Percentiles rank a stretch among this genome's conserved stretches.
phyloP scores from a whole-genome alignment of 2,113 vertebrate species.

The Oxyruncus cristatus region DNA sequence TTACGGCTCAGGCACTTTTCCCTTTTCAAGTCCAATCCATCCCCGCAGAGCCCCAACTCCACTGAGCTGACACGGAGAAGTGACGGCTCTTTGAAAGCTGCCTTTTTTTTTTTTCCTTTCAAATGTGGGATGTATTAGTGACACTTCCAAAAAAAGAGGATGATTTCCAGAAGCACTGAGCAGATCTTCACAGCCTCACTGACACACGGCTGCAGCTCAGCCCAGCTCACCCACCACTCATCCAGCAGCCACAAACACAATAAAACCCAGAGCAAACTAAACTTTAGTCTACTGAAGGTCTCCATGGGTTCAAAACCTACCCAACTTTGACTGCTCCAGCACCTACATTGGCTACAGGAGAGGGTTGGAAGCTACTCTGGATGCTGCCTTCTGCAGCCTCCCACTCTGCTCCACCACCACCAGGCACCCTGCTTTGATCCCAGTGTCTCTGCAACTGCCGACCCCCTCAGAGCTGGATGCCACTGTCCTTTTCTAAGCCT shows the following conservation, averaged over 20 bases:
- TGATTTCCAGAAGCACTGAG: neutral
- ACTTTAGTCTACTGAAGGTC: neutral
- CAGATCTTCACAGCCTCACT: neutral
- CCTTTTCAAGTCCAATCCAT: neutral
- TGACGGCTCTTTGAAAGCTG: neutral
- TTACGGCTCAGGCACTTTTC: neutral
- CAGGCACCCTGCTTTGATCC: neutral
- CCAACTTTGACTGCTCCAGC: neutral
- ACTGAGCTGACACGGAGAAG: neutral
- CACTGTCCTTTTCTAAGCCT: neutral
- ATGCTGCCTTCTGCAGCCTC: neutral
- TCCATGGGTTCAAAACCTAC: neutral
- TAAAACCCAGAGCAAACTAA: neutral
- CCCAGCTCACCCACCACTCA: neutral
- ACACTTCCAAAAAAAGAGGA: neutral
- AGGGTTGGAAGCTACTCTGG: neutral
- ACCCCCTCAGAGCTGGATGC: neutral
- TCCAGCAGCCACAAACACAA: neutral
- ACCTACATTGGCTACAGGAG: neutral
- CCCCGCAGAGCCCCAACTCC: rapidly evolving
- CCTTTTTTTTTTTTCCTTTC: neutral
- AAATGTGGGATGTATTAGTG: neutral
- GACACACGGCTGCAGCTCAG: neutral
- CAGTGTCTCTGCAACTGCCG: neutral
- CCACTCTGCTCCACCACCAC: neutral